phyloP scores from a whole-genome alignment of 2,797 vertebrate genomes.

The Sardinella longiceps region DNA sequence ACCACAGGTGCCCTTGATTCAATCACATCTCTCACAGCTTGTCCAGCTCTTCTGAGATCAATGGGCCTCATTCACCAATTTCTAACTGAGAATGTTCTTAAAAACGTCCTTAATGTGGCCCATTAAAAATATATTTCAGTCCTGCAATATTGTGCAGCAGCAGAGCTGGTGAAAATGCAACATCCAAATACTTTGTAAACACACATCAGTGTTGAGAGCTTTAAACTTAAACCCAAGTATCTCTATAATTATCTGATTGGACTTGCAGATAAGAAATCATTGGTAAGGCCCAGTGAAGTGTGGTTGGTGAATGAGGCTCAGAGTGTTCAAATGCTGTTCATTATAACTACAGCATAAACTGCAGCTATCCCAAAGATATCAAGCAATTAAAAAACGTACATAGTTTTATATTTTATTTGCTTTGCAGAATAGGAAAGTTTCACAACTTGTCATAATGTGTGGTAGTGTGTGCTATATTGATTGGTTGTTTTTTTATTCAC shows the following conservation, averaged over 20 bases:
- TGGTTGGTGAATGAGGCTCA: too few relatives aligned
- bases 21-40: not conserved
- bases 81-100: too few relatives aligned
- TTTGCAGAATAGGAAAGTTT: not conserved
- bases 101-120: too few relatives aligned
- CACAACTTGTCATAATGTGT: not conserved
- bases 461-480: not conserved
- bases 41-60: not conserved
- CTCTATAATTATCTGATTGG: too few relatives aligned
- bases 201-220: too few relatives aligned
- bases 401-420: not conserved
- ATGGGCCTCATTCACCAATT: not conserved
- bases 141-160: too few relatives aligned
- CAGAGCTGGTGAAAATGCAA: too few relatives aligned
- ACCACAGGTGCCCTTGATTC: constrained; percentile 73
- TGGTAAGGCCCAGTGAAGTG: too few relatives aligned
- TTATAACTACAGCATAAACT: not conserved
- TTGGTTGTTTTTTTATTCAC: not conserved
- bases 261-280: too few relatives aligned
- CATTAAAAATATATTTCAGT: too few relatives aligned
- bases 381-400: not conserved
- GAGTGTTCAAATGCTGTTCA: not conserved
- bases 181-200: too few relatives aligned
- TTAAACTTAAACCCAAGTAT: too few relatives aligned
- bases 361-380: not conserved